A percentile compares a stretch with the other conserved stretches of the same genome.
These are phyloP conservation scores for Gavia stellata DNA, from an alignment of 2,113 vertebrate species.

Conservation along the genomic window DNA sequence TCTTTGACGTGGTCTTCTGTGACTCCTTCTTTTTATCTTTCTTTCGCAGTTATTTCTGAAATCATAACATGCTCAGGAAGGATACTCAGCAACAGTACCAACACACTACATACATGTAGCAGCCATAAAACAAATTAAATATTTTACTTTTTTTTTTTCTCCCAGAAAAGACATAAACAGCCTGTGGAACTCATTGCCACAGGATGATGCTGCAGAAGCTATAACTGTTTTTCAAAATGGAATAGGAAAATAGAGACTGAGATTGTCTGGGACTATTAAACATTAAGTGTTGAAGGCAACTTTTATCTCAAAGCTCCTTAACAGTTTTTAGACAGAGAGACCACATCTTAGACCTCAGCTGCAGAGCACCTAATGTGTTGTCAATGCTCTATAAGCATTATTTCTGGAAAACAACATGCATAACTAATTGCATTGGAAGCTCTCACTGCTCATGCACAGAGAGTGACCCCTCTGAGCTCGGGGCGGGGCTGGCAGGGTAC, in stretches of 20 bases:
- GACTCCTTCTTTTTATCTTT: neutral
- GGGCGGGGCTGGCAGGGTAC: neutral
- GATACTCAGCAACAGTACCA: neutral
- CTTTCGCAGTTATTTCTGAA: neutral
- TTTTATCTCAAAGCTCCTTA: neutral
- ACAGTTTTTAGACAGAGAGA: neutral
- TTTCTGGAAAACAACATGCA: neutral
- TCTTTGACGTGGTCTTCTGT: neutral
- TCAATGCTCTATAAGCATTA: neutral
- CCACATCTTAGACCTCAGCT: neutral
- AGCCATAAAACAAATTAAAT: neutral
- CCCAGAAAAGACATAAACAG: neutral
- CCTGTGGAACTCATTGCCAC: neutral
- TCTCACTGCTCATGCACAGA: neutral
- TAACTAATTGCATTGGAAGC: neutral
- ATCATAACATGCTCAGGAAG: neutral
- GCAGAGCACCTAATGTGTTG: neutral
- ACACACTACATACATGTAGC: rapidly evolving
- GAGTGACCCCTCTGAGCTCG: neutral
- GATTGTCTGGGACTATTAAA: neutral
- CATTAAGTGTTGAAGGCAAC: neutral
- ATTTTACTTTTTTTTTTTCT: too few species aligned
- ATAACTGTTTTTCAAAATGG: neutral
- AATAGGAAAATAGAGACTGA: neutral
- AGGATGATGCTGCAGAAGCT: neutral